Base-by-base conservation (phyloP, 2,888 invertebrate species). In the Eucera pruinosa region DNA sequence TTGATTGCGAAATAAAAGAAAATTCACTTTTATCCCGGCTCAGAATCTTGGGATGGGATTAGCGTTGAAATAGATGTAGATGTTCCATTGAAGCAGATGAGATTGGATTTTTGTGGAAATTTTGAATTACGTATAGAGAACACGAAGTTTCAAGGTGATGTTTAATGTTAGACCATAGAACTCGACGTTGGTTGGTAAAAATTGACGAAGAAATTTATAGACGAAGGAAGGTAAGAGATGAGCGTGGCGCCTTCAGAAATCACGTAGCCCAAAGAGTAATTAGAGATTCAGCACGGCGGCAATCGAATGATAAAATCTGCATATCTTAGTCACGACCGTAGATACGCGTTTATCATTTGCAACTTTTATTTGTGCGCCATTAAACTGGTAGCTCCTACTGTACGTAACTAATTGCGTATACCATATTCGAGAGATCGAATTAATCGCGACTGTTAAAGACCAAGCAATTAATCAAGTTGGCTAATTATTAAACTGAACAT, bases 301-400 rank as follows among this genome's bases (percentile, higher is more conserved):
- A 25, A 64, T 71, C 62, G 45, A 58, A 33, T 71, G 52, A 64
- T 74, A 58, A 71, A 71, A 74, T 74, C 72, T 74, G 72, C 74
- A 71, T 74, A 74, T 74, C 74, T 64, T 30, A 71, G 64, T 71
- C 64, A 64, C 52, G 62, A 64, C 45, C 36, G 23, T 64, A 50
- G 57, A 71, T 58, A 52, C 30, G 33, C 61, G 73, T 68, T 73
- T 55, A 68, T 73, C 54, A 61, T 58, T 48, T 48, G 2, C 23
- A 25, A 71, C 30, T 71, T 57, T 74, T 71, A 58, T 60, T 27
- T 39, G 15, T 7, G 43, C 23, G 25, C 39, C 45, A 45, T 58
- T 71, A 57, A 71, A 64, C 52, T 39, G 64, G 50, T 39, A 64
- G 55, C 70, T 41, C 9, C 47, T 48, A 58, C 50, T 58, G 39